These are phyloP conservation scores for Ochotona princeps DNA, from an alignment of 2,113 vertebrate species.

Conservation along the genomic window DNA sequence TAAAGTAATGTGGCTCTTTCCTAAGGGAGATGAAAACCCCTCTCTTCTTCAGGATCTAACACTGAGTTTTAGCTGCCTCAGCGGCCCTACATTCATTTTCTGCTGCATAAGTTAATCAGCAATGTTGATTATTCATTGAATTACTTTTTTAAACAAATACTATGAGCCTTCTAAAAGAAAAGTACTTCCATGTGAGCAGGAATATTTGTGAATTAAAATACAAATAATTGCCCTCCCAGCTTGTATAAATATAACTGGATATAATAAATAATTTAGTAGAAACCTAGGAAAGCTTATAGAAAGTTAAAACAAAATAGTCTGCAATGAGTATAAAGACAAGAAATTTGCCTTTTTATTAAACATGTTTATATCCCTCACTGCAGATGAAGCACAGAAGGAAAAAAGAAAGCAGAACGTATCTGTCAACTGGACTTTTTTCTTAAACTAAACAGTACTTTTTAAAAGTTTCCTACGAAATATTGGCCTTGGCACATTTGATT, in stretches of 20 bases:
- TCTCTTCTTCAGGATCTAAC: background rate
- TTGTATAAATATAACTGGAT: conserved; percentile 22
- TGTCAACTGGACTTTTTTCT: background rate
- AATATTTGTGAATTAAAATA: background rate
- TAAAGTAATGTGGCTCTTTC: conserved; percentile 5
- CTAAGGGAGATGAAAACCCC: background rate
- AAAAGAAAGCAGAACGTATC: background rate
- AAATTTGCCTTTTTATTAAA: conserved; percentile 4
- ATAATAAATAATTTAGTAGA: conserved; percentile 41
- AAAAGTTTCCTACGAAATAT: background rate
- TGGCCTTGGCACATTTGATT: background rate
- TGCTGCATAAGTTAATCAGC: conserved; percentile 63
- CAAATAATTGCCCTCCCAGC: background rate
- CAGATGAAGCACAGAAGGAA: background rate
- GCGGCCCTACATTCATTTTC: conserved; percentile 39
- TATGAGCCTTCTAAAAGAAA: background rate
- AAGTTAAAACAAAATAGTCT: conserved; percentile 18
- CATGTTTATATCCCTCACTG: background rate
- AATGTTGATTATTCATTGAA: conserved; percentile 42
- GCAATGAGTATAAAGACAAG: conserved; percentile 38
- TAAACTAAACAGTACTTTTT: background rate
- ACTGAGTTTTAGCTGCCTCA: conserved; percentile 1
- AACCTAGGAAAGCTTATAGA: background rate
- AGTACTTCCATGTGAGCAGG: background rate
- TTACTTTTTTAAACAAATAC: background rate